Evolutionary conservation across 2,888 invertebrate genomes (phyloP), one percentile per base, ranked within the genome.

Genomic region (Gymnocheta viridis): DNA sequence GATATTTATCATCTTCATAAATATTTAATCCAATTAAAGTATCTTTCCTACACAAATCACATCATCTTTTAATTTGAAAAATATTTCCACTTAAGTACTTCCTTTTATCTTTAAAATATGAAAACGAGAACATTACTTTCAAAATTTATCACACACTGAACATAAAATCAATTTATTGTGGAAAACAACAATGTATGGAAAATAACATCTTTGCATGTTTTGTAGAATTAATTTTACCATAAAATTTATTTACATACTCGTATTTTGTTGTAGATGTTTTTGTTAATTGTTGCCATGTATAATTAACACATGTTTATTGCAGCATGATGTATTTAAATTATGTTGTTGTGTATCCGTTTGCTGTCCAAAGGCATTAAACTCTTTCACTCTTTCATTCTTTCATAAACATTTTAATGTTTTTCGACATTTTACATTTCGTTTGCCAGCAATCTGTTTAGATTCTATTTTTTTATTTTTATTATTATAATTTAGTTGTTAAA

Each of bases 261-360:
- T 2, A 2, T n/a, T 54, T 0, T 24, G 19, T 24, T 76, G 41
- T 54, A 29, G 29, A 56, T 56, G 22, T 38, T 29, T 29, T 66
- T 49, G 19, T 49, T 66, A 66, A 66, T 66, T 66, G 7, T 60
- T 60, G 60, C 51, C 49, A n/a, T 41, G 51, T 38, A 14, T 51
- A 69, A 60, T 60, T 60, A 41, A 62, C 80, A 66, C 35, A 22
- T 66, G 72, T 79, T 79, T 35, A 49, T 24, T 80, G 64, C 58
- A 49, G 41, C 41, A 73, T 74, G 41, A 49, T 73, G 24, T 44
- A 66, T 64, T 64, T 22, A 54, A 62, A 62, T 54, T n/a, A 47
- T 56, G 41, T 44, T 67, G 27, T 35, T 47, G 24, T 67, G 29
- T 69, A 79, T 72, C 64, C 70, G 70, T 76, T 54, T 27, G 54